phyloP scores from a whole-genome alignment of 2,113 vertebrate species.

The Strigops habroptila region DNA sequence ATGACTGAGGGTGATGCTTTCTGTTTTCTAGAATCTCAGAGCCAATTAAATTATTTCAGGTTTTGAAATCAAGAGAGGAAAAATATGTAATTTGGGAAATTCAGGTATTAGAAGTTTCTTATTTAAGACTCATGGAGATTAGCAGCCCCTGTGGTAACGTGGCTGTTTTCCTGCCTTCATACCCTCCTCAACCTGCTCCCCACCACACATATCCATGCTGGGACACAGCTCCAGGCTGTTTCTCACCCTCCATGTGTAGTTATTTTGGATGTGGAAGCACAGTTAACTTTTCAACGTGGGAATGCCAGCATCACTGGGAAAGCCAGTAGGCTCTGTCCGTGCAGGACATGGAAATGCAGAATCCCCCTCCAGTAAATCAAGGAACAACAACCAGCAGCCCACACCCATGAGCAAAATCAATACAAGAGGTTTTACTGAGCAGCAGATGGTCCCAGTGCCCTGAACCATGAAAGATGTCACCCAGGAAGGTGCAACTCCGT shows the following conservation, averaged over 20 bases:
- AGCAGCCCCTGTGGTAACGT: neutral
- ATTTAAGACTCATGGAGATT: neutral
- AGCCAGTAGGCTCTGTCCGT: neutral
- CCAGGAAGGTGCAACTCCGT: neutral
- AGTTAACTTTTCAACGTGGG: neutral
- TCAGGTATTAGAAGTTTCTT: neutral
- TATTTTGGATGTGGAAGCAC: neutral
- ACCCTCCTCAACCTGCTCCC: neutral
- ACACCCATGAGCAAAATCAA: neutral
- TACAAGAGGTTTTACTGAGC: accelerated
- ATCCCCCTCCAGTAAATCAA: neutral
- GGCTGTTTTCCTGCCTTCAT: neutral
- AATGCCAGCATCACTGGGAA: neutral
- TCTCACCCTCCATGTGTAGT: neutral
- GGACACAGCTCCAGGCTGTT: neutral
- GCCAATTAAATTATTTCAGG: neutral
- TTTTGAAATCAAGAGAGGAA: neutral
- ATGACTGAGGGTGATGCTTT: neutral
- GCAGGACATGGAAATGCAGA: neutral
- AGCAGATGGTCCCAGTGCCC: neutral
- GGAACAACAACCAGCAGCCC: neutral
- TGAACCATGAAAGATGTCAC: neutral
- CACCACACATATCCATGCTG: accelerated
- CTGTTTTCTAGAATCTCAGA: neutral
- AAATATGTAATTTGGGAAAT: neutral